These are phyloP conservation scores for Chiroxiphia lanceolata DNA, from an alignment of 2,797 vertebrate genomes.

Conservation along the genomic window DNA sequence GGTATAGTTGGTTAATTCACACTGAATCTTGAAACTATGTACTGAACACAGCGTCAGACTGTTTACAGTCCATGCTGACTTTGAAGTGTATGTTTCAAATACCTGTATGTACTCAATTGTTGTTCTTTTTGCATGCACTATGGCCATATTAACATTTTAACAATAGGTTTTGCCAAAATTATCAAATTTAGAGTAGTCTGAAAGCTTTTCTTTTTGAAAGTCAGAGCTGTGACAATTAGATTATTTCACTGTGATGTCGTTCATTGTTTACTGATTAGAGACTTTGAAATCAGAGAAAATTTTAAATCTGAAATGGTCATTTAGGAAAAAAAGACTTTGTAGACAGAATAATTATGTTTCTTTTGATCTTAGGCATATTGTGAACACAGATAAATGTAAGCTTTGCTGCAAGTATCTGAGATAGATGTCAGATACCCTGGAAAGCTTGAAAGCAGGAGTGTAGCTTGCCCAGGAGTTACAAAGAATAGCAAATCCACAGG, in stretches of 20 bases:
- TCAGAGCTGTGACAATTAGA: constrained; percentile 61
- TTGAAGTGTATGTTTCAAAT: constrained; percentile 44
- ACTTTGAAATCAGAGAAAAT: constrained; percentile 43
- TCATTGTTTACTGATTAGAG: constrained; percentile 61
- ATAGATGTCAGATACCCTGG: neutral
- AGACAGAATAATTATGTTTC: constrained; percentile 28
- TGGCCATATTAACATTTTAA: neutral
- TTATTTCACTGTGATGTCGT: constrained; percentile 52
- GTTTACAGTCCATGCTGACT: constrained; percentile 39
- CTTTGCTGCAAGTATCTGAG: constrained; percentile 37
- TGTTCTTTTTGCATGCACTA: neutral
- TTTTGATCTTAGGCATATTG: constrained; percentile 41
- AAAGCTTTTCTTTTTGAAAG: constrained; percentile 26
- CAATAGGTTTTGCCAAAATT: constrained; percentile 47
- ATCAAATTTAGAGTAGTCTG: constrained; percentile 37
- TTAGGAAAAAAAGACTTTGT: neutral
- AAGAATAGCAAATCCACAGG: neutral
- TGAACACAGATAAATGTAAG: constrained; percentile 31
- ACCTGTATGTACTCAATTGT: neutral
- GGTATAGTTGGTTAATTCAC: constrained; percentile 7
- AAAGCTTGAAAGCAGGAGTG: neutral
- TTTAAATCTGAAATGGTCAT: constrained; percentile 52
- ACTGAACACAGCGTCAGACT: constrained; percentile 18
- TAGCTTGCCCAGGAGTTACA: neutral
- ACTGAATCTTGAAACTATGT: constrained; percentile 21